Conservation (phyloP, 2,888 invertebrate species). For the Neoaliturus tenellus region DNA sequence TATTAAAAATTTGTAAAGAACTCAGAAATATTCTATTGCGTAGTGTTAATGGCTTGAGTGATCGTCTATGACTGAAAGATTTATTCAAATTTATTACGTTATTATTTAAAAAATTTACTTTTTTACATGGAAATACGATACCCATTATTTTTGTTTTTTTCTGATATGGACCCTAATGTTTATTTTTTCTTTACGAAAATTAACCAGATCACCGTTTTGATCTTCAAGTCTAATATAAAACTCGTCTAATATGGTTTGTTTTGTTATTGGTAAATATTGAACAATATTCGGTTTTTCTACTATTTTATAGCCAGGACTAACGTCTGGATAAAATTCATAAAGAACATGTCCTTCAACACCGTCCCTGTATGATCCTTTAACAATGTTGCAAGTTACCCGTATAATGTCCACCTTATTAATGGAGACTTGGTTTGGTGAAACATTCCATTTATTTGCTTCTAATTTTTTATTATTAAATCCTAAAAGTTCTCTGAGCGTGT, state of each 20-base stretch:
- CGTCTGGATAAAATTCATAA: constrained; percentile 13
- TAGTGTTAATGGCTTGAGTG: neutral
- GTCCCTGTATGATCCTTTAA: constrained; percentile 1
- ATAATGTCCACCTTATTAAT: constrained; percentile 23
- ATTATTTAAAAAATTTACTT: neutral
- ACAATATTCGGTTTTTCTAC: constrained; percentile 26
- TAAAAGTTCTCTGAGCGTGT: no score
- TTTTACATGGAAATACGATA: neutral
- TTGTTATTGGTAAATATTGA: constrained; percentile 23
- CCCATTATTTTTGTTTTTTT: neutral
- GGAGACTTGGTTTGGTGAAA: neutral
- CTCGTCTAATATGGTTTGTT: neutral
- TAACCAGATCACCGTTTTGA: constrained; percentile 7
- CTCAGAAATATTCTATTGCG: neutral
- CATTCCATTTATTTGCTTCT: neutral
- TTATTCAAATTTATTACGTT: neutral
- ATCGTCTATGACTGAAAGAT: neutral
- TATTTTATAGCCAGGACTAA: constrained; percentile 18
- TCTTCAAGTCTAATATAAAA: constrained; percentile 4
- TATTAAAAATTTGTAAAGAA: neutral
- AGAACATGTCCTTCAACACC: constrained; percentile 28
- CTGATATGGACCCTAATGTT: neutral
- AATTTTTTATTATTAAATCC: no score
- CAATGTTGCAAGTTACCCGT: constrained; percentile 30
- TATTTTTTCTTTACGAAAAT: constrained; percentile 5